Percentiles rank a stretch among this genome's conserved stretches.
Evolutionary conservation across 2,113 vertebrate genomes (phyloP).

Genomic region (Caretta caretta): DNA sequence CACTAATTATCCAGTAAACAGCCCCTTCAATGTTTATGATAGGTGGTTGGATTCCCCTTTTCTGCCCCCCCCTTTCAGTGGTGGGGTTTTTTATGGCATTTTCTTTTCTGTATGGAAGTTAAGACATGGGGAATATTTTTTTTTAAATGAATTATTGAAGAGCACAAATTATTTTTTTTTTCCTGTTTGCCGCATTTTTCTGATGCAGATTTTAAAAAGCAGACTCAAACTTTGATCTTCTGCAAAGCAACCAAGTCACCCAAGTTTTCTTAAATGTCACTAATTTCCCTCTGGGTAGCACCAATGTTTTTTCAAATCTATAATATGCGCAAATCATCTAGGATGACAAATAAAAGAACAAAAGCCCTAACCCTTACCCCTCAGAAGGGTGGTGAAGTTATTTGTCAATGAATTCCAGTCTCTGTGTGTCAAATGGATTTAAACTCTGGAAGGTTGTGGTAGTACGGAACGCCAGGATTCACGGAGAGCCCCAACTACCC

Average conservation of each 20-base stretch:
- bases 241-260: background rate
- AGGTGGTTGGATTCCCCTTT: background rate
- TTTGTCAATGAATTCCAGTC: background rate
- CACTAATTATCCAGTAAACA: constrained; percentile 33
- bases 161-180: background rate
- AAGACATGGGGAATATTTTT: background rate
- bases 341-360: background rate
- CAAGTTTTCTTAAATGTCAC: background rate
- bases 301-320: background rate
- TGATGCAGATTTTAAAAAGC: background rate
- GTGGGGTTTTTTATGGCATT: constrained; percentile 32
- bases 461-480: background rate
- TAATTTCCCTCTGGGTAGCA: background rate
- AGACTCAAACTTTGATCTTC: background rate
- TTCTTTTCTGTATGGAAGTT: constrained; percentile 24
- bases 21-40: constrained; percentile 40
- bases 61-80: background rate
- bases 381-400: background rate
- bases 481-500: background rate
- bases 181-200: background rate
- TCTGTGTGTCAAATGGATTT: background rate
- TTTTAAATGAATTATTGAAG: background rate
- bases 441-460: background rate
- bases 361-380: background rate
- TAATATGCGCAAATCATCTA: background rate